Percentiles rank a stretch among this genome's conserved stretches.
These are phyloP conservation scores for Dissostichus mawsoni DNA, from an alignment of 2,113 vertebrate genomes.

Conservation along the genomic window DNA sequence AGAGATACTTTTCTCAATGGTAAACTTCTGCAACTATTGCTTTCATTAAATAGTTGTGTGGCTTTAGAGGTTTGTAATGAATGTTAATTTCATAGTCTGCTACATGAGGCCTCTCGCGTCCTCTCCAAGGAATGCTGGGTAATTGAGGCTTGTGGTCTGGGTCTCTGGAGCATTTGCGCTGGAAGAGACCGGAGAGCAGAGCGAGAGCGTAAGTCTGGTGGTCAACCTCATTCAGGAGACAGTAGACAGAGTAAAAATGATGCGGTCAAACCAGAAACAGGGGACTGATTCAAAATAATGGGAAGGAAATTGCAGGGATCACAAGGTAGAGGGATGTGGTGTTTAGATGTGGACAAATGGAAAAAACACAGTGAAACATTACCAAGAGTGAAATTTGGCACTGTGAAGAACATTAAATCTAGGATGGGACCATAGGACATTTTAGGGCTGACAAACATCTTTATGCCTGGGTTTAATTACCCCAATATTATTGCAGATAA, in stretches of 20 bases:
- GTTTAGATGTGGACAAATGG: slow-evolving; percentile 28
- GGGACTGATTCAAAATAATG: slow-evolving; percentile 61
- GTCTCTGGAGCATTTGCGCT: neutral
- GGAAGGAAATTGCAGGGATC: slow-evolving; percentile 43
- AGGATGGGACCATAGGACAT: neutral
- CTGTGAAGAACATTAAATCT: neutral
- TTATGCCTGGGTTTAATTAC: slow-evolving; percentile 9
- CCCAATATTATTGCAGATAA: slow-evolving; percentile 18
- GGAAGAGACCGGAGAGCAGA: slow-evolving; percentile 25
- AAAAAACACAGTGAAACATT: slow-evolving; percentile 11
- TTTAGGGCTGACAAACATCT: neutral
- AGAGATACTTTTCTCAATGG: slow-evolving; percentile 21
- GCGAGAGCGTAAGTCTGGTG: slow-evolving; percentile 44
- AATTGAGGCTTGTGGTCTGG: slow-evolving; percentile 72
- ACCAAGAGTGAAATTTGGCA: slow-evolving; percentile 9
- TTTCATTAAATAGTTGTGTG: slow-evolving; percentile 43
- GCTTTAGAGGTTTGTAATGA: slow-evolving; percentile 54
- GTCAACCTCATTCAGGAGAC: slow-evolving; percentile 56
- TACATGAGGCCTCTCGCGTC: slow-evolving; percentile 48
- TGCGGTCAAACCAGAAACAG: slow-evolving; percentile 66
- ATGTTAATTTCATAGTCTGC: slow-evolving; percentile 62
- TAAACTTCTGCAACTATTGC: slow-evolving; percentile 36
- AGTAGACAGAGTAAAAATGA: slow-evolving; percentile 56
- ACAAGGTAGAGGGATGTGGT: slow-evolving; percentile 11
- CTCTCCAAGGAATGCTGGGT: slow-evolving; percentile 66